Base-by-base conservation (phyloP, 2,888 invertebrate species). In the Empis livida region DNA sequence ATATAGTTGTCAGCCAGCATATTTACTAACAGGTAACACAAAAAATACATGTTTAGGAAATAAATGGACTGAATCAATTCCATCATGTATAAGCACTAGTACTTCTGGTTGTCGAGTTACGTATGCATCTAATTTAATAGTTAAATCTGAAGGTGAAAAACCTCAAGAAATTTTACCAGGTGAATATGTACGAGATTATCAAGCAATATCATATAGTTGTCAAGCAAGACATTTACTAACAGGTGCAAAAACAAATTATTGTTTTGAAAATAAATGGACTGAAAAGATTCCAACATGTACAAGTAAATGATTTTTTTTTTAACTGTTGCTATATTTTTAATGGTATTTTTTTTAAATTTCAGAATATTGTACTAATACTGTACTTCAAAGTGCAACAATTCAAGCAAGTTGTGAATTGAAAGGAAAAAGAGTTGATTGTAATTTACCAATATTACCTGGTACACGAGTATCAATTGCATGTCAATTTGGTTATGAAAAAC, bases 381-480 rank as follows among this genome's bases (percentile, higher is more conserved):
- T 35, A 3, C 30, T 49, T 27, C 31, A 3, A 1, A 37, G 46
- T 4, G 23, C 44, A 6, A 46, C 49, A 11, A 35, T 44, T 13
- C 30, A 44, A 38, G 46, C 49, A 2, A 16, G 30, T 13, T 54
- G 52, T 37, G 41, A 45, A 30, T 46, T 35, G 10, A 30, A 47
- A 6, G 42, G 41, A 4, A 16, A 13, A 9, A 23, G 42, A 14
- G 46, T 53, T 15, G 27, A 46, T 16, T 54, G 54, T 17, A n/a
- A 38, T 15, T n/a, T 37, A 10, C 13, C 23, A 14, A 13, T 51
- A 5, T 3, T 14, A 4, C 42, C 49, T 5, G 48, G 49, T 5
- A 55, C 54, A 11, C 41, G 37, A 14, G 55, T 51, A 2, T 38
- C 10, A 2, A 45, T 55, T n/a, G 39, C 42, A 2, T 55, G 55